Base-by-base conservation (phyloP, 2,888 invertebrate genomes). In the Epinotia brunnichana region DNA sequence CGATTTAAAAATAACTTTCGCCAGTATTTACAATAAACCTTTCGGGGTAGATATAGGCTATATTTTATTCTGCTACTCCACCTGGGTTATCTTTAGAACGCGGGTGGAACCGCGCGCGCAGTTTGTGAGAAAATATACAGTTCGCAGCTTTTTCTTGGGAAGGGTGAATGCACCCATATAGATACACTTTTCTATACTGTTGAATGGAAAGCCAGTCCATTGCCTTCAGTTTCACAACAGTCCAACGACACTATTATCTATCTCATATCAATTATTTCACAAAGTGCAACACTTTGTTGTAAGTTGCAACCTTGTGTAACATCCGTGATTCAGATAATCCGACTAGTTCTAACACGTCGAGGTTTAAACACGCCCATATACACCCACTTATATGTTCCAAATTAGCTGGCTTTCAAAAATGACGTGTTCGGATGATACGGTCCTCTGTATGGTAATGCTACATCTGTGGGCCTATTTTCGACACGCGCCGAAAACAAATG, bases 271-370 rank as follows among this genome's bases (percentile, higher is more conserved):
- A 44, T 59, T 66, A 68, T 61, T 44, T 35, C 69, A 66, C 41
- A 60, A 63, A 63, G 69, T 64, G 70, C 74, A 66, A 74, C 66
- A 56, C 51, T 67, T 54, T 11, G 35, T 54, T 35, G 21, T 64
- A 56, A 44, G 61, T 35, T 74, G 67, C 66, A 66, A 70, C 39
- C 62, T 70, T 70, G 74, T 74, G 74, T 70, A 74, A 74, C 48
- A 48, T 39, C 21, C 7, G 60, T 72, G 72, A 72, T 56, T 72
- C 67, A 62, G 11, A 17, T 62, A 48, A 44, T 17, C 53, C 41
- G 24, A 62, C 72, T 62, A 57, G 72, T 72, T 29, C 5, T 61
- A 48, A 72, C 67, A 39, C 29, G 72, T 68, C 35, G 24, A 24
- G 56, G 19, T 64, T 44, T 41, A 21, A 44, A 56, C 15, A 56